A percentile compares a stretch with the other conserved stretches of the same genome.
phyloP scores from a whole-genome alignment of 1,140 invertebrate genomes.

The Drosophila melanogaster region DNA sequence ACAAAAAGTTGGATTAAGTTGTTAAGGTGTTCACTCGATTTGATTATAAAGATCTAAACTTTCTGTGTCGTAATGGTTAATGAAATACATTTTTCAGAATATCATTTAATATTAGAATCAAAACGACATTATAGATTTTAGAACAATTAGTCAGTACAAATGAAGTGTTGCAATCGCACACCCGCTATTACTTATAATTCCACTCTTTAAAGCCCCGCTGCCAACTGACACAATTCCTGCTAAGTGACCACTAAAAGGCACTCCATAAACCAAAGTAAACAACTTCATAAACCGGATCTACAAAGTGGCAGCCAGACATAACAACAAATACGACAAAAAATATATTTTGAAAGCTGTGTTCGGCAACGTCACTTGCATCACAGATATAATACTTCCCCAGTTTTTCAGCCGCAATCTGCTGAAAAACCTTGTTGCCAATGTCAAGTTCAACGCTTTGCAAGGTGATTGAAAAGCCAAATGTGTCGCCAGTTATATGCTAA shows the following conservation, averaged over 20 bases:
- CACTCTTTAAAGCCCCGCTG: constrained; percentile 30
- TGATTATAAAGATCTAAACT: neutral
- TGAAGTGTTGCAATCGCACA: neutral
- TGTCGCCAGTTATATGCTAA: constrained; percentile 2
- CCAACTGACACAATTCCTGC: constrained; percentile 45
- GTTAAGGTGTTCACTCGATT: neutral
- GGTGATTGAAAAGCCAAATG: constrained; percentile 2
- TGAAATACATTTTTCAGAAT: neutral
- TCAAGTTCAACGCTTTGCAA: constrained; percentile 48
- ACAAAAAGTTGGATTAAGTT: neutral
- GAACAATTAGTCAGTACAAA: neutral
- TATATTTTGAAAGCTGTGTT: constrained; percentile 39
- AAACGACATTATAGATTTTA: neutral
- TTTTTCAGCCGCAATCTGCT: constrained; percentile 4
- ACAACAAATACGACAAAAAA: constrained; percentile 31
- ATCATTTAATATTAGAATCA: neutral
- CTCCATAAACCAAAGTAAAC: constrained; percentile 36
- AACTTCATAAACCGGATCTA: constrained; percentile 43
- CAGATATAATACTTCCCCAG: constrained; percentile 9
- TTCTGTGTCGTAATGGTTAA: neutral
- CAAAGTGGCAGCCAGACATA: constrained; percentile 20
- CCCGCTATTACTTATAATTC: neutral
- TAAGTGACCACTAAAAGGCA: constrained; percentile 42
- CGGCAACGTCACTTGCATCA: constrained; percentile 32
- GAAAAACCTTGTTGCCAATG: constrained; percentile 21